Conservation (phyloP, 2,797 vertebrate species). For the Australoheros facetus region DNA sequence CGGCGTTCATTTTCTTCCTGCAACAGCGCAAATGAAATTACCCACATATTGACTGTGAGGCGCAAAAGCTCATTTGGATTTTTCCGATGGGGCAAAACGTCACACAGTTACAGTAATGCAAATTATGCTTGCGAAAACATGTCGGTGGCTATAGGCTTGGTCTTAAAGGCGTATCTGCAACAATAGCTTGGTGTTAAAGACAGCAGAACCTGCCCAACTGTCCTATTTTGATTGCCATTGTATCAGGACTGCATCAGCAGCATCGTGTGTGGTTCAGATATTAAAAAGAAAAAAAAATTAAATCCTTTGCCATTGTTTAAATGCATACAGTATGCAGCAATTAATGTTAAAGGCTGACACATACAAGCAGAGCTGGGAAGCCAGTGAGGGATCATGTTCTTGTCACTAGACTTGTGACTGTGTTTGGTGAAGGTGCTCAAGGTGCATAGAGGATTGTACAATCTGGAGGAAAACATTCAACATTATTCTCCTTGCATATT, state of each 20-base stretch:
- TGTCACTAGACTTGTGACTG: background rate
- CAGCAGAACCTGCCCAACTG: background rate
- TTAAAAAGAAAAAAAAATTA: background rate
- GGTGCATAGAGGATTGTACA: background rate
- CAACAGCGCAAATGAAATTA: no score
- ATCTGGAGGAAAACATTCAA: background rate
- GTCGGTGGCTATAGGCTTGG: no score
- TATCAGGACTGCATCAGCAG: background rate
- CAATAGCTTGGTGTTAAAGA: background rate
- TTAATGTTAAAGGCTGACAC: background rate
- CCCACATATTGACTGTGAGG: no score
- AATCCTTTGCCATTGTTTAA: background rate
- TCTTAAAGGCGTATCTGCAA: no score
- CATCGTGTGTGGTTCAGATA: background rate
- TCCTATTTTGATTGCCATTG: background rate
- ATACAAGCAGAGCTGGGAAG: background rate
- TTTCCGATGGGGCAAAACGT: no score
- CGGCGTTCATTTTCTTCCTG: no score
- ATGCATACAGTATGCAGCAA: background rate
- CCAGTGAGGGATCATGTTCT: background rate
- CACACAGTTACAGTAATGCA: no score
- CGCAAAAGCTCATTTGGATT: no score
- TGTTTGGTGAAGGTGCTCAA: background rate
- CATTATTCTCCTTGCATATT: background rate
- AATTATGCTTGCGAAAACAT: no score